phyloP scores from a whole-genome alignment of 2,888 invertebrate species.

The Rhamnusium bicolor region DNA sequence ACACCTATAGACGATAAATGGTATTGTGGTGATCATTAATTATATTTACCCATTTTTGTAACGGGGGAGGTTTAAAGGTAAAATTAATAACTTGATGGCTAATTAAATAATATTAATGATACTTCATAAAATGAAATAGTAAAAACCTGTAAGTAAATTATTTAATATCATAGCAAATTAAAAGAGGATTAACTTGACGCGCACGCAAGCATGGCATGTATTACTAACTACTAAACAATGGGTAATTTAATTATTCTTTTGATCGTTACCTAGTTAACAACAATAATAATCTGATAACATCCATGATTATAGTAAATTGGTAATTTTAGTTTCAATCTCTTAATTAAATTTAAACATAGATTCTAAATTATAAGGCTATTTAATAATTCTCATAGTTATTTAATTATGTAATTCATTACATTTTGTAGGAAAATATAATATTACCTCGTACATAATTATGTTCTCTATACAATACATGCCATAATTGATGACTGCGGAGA shows the following conservation, averaged over 20 bases:
- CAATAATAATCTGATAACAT: neutral
- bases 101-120: conserved; percentile 24
- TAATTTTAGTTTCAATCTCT: neutral
- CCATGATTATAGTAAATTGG: neutral
- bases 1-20: neutral
- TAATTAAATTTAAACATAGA: neutral
- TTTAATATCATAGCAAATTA: conserved; percentile 6
- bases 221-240: conserved; percentile 17
- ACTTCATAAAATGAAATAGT: conserved; percentile 17
- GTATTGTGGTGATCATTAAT: neutral
- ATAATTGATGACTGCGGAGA: neutral
- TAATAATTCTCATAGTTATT: neutral
- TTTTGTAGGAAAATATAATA: neutral
- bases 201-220: conserved; percentile 37
- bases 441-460: conserved; percentile 3
- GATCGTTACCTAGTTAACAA: conserved; percentile 10
- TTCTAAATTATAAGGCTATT: neutral
- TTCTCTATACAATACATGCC: neutral
- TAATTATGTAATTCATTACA: neutral
- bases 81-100: conserved; percentile 8
- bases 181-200: conserved; percentile 34
- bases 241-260: conserved; percentile 42
- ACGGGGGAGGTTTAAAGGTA: neutral
- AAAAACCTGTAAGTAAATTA: conserved; percentile 25
- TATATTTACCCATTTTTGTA: neutral